These are phyloP conservation scores for Zosterops japonicus DNA, from an alignment of 2,113 vertebrate species.

Conservation along the genomic window DNA sequence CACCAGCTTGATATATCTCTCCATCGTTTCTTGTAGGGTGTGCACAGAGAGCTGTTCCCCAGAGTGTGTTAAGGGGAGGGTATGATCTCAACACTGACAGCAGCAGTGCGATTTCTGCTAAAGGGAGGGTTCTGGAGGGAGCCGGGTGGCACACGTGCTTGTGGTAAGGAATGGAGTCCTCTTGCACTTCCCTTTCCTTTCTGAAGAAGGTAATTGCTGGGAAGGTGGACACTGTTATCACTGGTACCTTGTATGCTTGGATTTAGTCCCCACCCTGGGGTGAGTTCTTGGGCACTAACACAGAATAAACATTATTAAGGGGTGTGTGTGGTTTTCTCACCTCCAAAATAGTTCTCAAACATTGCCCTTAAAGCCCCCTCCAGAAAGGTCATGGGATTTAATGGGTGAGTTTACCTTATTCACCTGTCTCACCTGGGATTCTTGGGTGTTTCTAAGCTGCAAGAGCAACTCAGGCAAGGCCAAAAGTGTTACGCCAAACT, in stretches of 20 bases:
- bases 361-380: background rate
- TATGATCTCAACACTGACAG: background rate
- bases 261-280: background rate
- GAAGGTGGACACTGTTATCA: background rate
- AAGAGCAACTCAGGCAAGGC: background rate
- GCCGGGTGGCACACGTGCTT: accelerated
- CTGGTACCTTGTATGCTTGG: background rate
- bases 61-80: background rate
- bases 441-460: background rate
- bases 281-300: background rate
- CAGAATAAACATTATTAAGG: background rate
- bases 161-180: background rate
- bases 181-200: background rate
- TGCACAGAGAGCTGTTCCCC: background rate
- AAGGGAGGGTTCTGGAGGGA: background rate
- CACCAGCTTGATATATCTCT: background rate
- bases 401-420: accelerated
- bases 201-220: background rate
- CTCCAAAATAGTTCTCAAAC: background rate
- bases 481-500: background rate
- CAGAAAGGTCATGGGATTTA: background rate
- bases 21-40: background rate
- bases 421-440: background rate
- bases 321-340: background rate
- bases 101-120: background rate